Evolutionary conservation across 2,113 vertebrate species (phyloP), one percentile per base, ranked within the genome.

Genomic region (Recurvirostra avosetta): DNA sequence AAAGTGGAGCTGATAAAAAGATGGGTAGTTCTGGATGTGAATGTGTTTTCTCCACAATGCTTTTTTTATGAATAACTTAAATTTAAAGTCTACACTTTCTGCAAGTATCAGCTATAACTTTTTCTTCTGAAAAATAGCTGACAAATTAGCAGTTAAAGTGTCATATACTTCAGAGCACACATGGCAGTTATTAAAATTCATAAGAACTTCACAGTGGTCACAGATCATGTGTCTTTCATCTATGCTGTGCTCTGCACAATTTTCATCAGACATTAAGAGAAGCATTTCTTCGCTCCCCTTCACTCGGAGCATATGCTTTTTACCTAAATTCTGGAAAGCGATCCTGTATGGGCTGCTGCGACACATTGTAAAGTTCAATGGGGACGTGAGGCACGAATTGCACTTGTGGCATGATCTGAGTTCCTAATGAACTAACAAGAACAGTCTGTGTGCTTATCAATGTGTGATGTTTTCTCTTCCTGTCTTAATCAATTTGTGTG

Each of bases 121-220:
- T 87, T 71, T 83, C 11, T 23, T 86, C 49, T 88, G 76, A 96
- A 91, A 97, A 94, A 74, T 23, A 88, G 61, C 40, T 85, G 82
- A 80, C 80, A 95, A 91, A 96, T 95, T 83, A 90, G 45, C 58
- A 90, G 83, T 92, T 90, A 65, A 85, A 95, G 22, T 86, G 83
- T 94, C 86, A 89, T 77, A 92, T 80, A 93, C 89, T 92, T 92
- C 81, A 95, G 92, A 95, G 65, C 34, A 75, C 61, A 87, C 73
- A 89, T 75, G 55, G 47, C 65, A 52, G 70, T 88, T 94, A 94
- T 90, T 90, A 95, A 96, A 94, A 96, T 95, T 88, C 90, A 62
- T 92, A 90, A 95, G 93, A 91, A 89, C 43, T 90, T 94, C 88
- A 80, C 65, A 92, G 96, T 76, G 68, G 73, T 76, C 61, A 76